phyloP scores from a whole-genome alignment of 2,797 vertebrate genomes.

The Sebastes goodei region DNA sequence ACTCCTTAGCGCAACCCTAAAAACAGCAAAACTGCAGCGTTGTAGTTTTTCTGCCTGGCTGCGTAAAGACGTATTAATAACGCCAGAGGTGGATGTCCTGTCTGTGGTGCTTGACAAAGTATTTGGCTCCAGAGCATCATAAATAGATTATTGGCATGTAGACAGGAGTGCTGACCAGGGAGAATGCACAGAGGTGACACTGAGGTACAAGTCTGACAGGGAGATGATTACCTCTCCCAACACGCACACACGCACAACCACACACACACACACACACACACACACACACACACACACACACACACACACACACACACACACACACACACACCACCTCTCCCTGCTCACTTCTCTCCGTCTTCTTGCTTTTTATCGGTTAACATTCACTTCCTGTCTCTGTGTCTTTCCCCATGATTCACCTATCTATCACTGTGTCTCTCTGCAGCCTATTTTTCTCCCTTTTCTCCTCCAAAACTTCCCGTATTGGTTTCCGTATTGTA shows the following conservation, averaged over 20 bases:
- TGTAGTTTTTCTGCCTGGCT: conserved; percentile 28
- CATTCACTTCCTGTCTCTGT: conserved; percentile 18
- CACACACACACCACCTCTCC: background rate
- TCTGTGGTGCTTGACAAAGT: conserved; percentile 42
- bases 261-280: fast-evolving
- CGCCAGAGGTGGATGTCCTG: conserved; percentile 22
- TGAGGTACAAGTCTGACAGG: conserved; percentile 45
- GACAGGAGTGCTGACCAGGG: conserved; percentile 62
- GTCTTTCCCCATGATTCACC: conserved; percentile 6
- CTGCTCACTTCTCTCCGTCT: background rate
- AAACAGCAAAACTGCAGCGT: conserved; percentile 23
- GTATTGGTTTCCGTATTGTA: background rate
- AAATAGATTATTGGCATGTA: conserved; percentile 68
- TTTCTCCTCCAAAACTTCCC: conserved; percentile 2
- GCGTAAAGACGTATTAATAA: conserved; percentile 17
- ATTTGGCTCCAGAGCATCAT: conserved; percentile 56
- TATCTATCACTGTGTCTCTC: conserved; percentile 10
- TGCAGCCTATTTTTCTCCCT: background rate
- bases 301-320: too few species aligned
- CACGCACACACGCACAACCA: too few species aligned
- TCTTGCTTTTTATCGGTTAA: conserved; percentile 24
- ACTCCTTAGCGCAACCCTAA: background rate
- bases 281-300: too few species aligned
- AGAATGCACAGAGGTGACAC: conserved; percentile 68
- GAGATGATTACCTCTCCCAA: conserved; percentile 27